These are phyloP conservation scores for Drosophila oshimai DNA, from an alignment of 1,140 invertebrate species.

Conservation along the genomic window DNA sequence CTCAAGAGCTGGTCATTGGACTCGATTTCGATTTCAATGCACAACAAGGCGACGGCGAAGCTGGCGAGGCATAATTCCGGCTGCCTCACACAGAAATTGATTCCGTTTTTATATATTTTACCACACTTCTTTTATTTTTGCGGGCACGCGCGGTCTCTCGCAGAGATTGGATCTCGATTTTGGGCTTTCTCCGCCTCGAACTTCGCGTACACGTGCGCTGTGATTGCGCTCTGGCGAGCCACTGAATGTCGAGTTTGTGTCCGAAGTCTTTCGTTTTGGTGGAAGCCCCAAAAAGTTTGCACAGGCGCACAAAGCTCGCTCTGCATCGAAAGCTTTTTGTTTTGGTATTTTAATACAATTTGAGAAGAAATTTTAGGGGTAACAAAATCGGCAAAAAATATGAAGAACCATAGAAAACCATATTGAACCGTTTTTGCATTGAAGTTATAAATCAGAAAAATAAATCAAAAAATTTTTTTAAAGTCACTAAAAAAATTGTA, in stretches of 20 bases:
- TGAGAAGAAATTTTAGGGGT: no score
- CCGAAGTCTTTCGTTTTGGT: constrained; percentile 61
- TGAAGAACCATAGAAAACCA: no score
- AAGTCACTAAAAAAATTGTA: no score
- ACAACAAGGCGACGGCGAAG: constrained; percentile 34
- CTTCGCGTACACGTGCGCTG: constrained; percentile 38
- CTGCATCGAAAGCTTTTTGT: constrained; percentile 18
- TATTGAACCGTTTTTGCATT: no score
- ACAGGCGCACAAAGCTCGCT: constrained; percentile 25
- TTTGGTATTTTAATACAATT: constrained; percentile 11
- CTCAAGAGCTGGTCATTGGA: constrained; percentile 68
- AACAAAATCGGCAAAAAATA: no score
- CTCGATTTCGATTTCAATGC: constrained; percentile 64
- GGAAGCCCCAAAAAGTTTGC: not conserved
- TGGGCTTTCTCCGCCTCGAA: constrained; percentile 35
- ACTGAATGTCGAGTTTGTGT: constrained; percentile 55
- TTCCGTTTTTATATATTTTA: constrained; percentile 38
- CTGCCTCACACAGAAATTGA: constrained; percentile 40
- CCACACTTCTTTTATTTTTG: constrained; percentile 41
- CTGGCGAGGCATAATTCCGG: constrained; percentile 69
- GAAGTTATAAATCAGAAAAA: no score
- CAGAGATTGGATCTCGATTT: constrained; percentile 1
- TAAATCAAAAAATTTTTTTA: no score
- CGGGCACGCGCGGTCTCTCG: constrained; percentile 33
- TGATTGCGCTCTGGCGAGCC: constrained; percentile 53